These are phyloP conservation scores for Enteromius paludinosus DNA, from an alignment of 2,797 vertebrate genomes.

Conservation along the genomic window DNA sequence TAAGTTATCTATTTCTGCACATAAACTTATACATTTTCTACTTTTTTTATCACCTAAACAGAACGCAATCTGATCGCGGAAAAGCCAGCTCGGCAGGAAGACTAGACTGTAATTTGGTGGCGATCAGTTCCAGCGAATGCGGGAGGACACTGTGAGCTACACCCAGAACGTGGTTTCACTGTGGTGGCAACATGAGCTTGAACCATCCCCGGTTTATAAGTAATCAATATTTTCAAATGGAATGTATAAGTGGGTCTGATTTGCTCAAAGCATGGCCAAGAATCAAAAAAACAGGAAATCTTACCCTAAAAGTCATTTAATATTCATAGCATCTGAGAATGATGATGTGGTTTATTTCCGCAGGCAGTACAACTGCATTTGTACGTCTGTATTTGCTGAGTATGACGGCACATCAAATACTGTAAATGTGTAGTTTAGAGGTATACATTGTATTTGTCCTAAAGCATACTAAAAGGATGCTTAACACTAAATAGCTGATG, in stretches of 20 bases:
- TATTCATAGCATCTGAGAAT: constrained; percentile 21
- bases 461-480: constrained; percentile 3
- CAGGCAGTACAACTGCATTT: constrained; percentile 11
- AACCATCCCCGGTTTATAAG: constrained; percentile 30
- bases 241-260: constrained; percentile 40
- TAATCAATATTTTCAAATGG: constrained; percentile 28
- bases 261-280: constrained; percentile 36
- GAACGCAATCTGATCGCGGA: constrained; percentile 28
- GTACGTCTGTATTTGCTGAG: background rate
- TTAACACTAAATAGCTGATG: constrained; percentile 14
- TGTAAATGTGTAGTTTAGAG: constrained; percentile 34
- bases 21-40: too few species aligned
- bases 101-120: background rate
- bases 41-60: constrained; percentile 20
- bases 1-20: too few species aligned
- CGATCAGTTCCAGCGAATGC: constrained; percentile 20
- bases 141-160: constrained; percentile 19
- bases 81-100: background rate
- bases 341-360: constrained; percentile 26
- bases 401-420: constrained; percentile 7
- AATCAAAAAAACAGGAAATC: constrained; percentile 13
- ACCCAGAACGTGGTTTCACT: constrained; percentile 24
- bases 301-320: background rate
- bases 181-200: constrained; percentile 25
- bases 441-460: constrained; percentile 17